A percentile compares a stretch with the other conserved stretches of the same genome.
phyloP scores from a whole-genome alignment of 1,140 invertebrate genomes.

The Formica selysi region DNA sequence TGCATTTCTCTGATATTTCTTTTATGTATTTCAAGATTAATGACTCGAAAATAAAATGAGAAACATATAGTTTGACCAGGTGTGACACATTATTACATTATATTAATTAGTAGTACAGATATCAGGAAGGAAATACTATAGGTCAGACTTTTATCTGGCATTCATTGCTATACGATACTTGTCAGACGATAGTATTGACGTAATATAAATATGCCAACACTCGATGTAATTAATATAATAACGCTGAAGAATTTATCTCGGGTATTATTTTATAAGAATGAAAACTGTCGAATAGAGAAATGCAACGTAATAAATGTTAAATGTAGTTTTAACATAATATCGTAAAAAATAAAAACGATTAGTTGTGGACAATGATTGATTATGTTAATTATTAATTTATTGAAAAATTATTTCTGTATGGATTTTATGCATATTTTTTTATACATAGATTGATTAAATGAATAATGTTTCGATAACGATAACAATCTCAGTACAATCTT shows the following conservation, averaged over 20 bases:
- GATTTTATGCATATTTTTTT: not conserved
- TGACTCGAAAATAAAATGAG: not conserved
- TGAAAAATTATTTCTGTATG: not conserved
- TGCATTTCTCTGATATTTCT: not conserved
- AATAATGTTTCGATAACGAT: not conserved
- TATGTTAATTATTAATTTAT: not conserved
- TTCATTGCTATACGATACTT: slow-evolving; percentile 24
- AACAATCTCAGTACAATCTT: too few species aligned
- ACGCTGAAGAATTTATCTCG: slow-evolving; percentile 23
- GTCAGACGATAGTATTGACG: slow-evolving; percentile 9
- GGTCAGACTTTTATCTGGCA: not conserved
- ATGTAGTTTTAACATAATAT: not conserved
- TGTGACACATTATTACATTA: not conserved
- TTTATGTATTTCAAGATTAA: not conserved
- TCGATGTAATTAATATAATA: slow-evolving; percentile 2
- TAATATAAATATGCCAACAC: slow-evolving; percentile 15
- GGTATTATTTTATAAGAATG: not conserved
- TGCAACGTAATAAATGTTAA: not conserved
- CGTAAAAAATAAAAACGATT: not conserved
- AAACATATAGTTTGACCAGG: not conserved
- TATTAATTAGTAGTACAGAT: not conserved
- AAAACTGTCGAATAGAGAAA: not conserved
- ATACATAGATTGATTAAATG: not conserved
- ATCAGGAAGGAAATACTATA: not conserved
- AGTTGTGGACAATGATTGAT: not conserved